Percentiles rank a stretch among this genome's conserved stretches.
Evolutionary conservation across 2,888 invertebrate genomes (phyloP).

Genomic region (Stomorhina lunata): DNA sequence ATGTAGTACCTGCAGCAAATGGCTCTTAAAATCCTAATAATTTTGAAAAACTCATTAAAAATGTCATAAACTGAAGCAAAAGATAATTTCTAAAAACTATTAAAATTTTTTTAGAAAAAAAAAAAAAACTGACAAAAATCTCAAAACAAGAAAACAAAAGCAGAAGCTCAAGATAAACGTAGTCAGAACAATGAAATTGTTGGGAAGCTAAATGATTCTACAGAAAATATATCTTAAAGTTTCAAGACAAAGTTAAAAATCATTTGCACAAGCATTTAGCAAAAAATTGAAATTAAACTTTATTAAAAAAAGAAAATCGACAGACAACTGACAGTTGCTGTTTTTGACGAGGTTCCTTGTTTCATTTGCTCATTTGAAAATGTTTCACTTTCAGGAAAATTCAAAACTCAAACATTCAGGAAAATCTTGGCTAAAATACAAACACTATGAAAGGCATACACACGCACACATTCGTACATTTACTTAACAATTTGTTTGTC

Average conservation of each 20-base stretch:
- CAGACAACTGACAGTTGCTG: constrained; percentile 1
- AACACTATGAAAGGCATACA: not conserved
- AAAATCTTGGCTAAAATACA: constrained; percentile 41
- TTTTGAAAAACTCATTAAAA: constrained; percentile 45
- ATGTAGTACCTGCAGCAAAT: not conserved
- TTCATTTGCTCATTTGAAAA: constrained; percentile 39
- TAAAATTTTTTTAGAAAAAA: constrained; percentile 1
- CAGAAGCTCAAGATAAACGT: not conserved
- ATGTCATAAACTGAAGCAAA: constrained; percentile 44
- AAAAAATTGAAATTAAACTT: not conserved
- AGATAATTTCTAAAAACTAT: constrained; percentile 7
- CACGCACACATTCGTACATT: too few relatives aligned
- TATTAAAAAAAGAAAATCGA: not conserved
- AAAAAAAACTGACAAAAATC: not conserved
- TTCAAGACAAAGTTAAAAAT: constrained; percentile 39
- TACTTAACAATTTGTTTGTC: constrained; percentile 51
- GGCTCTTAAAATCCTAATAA: not conserved
- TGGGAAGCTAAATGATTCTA: too few relatives aligned
- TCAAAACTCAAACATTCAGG: constrained; percentile 13
- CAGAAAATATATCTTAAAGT: not conserved
- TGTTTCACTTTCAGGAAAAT: constrained; percentile 36
- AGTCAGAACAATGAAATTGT: constrained; percentile 12
- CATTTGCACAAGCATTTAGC: constrained; percentile 27
- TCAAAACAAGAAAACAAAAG: not conserved
- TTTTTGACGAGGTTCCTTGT: not conserved